Conservation (phyloP, 2,888 invertebrate species). For the Dasypolia templi region DNA sequence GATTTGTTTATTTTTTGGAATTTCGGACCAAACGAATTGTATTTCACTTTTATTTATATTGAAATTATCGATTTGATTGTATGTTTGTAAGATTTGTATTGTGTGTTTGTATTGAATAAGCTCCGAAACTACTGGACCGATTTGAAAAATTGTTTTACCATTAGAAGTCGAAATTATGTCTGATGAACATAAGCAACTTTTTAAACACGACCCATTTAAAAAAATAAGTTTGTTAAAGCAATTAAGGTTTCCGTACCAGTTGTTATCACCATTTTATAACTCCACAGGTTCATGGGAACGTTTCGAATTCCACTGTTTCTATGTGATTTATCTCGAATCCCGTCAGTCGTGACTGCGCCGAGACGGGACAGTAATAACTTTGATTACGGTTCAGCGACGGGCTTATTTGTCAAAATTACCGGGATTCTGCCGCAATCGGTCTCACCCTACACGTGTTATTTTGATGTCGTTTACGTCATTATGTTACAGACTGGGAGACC, state of each 20-base stretch:
- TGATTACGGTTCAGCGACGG: slow-evolving; percentile 65
- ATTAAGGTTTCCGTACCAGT: background rate
- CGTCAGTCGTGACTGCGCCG: slow-evolving; percentile 61
- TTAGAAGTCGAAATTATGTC: too few species aligned
- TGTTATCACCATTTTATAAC: slow-evolving; percentile 12
- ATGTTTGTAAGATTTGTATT: too few species aligned
- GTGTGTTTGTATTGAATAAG: too few species aligned
- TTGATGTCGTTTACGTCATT: slow-evolving; percentile 61
- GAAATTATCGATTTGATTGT: too few species aligned
- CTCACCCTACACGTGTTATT: slow-evolving; percentile 60
- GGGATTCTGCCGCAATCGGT: slow-evolving; percentile 66
- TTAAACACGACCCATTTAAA: too few species aligned
- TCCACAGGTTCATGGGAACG: slow-evolving; percentile 11
- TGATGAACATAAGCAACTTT: too few species aligned
- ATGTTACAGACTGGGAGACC: slow-evolving; percentile 53
- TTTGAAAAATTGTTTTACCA: too few species aligned
- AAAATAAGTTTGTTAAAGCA: too few species aligned
- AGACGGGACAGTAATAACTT: slow-evolving; percentile 68
- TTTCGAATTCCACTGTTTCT: slow-evolving; percentile 29
- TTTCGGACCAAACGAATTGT: too few species aligned
- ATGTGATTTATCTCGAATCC: slow-evolving; percentile 52
- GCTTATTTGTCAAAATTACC: slow-evolving; percentile 76
- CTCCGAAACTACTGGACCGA: too few species aligned
- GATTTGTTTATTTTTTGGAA: too few species aligned
- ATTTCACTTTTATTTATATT: too few species aligned